Evolutionary conservation across 2,888 invertebrate genomes (phyloP).

Genomic region (Agrotis segetum): DNA sequence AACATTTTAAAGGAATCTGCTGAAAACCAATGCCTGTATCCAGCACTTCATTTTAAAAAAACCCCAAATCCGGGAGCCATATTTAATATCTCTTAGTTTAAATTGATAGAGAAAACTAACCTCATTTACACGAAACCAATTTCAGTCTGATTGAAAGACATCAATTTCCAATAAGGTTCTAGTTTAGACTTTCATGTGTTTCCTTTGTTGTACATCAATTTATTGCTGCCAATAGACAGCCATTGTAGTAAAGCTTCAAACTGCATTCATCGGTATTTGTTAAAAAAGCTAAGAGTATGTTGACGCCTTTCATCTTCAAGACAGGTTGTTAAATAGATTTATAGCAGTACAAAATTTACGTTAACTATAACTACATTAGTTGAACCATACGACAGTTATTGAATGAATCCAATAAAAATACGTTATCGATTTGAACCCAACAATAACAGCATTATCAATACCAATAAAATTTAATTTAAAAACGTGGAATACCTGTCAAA

Average conservation of each 20-base stretch:
- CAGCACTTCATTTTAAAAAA: neutral
- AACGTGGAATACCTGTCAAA: constrained; percentile 45
- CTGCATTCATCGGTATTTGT: constrained; percentile 20
- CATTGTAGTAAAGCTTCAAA: constrained; percentile 14
- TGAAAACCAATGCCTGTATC: neutral
- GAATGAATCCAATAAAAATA: constrained; percentile 18
- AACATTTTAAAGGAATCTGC: neutral
- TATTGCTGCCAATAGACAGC: constrained; percentile 35
- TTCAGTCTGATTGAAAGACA: constrained; percentile 36
- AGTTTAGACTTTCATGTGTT: constrained; percentile 43
- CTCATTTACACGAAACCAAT: constrained; percentile 37
- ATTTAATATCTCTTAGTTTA: neutral
- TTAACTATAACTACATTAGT: neutral
- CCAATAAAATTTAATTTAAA: constrained; percentile 36
- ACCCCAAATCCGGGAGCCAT: neutral
- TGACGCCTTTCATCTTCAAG: constrained; percentile 17
- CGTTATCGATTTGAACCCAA: constrained; percentile 21
- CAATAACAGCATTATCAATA: constrained; percentile 41
- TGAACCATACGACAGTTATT: too few relatives aligned
- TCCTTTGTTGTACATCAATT: constrained; percentile 50
- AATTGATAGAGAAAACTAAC: constrained; percentile 26
- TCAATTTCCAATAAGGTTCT: constrained; percentile 34
- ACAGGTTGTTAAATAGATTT: neutral
- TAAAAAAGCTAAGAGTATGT: constrained; percentile 11
- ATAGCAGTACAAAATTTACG: neutral